Conservation (phyloP, 2,888 invertebrate genomes). For the Glaucopsyche alexis region DNA sequence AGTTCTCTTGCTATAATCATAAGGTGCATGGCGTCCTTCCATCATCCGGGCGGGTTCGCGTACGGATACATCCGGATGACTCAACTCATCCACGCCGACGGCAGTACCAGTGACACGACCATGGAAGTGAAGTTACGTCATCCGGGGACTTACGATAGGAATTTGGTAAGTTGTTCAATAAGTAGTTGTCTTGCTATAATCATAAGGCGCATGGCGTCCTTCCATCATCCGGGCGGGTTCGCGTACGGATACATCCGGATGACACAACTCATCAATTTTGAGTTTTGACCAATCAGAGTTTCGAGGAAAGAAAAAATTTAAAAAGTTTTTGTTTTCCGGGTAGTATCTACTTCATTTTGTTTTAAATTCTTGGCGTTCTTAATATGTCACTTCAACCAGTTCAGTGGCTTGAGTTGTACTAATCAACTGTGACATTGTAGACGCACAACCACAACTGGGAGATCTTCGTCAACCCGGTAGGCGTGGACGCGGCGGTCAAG, state of each 20-base stretch:
- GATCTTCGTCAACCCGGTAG: conserved; percentile 94
- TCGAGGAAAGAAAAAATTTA: too few relatives aligned
- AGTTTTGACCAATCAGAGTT: too few relatives aligned
- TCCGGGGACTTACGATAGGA: conserved; percentile 91
- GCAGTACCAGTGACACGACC: conserved; percentile 91
- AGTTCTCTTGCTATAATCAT: not conserved
- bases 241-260: conserved; percentile 92
- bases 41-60: conserved; percentile 83
- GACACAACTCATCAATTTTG: conserved; percentile 85
- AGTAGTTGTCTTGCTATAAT: not conserved
- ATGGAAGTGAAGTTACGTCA: conserved; percentile 95
- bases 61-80: conserved; percentile 92
- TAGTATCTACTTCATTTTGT: too few relatives aligned
- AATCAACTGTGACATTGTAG: conserved; percentile 55
- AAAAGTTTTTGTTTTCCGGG: too few relatives aligned
- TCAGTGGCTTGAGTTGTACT: too few relatives aligned
- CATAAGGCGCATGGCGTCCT: not conserved
- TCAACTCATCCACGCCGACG: conserved; percentile 91
- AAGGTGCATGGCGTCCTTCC: too few relatives aligned
- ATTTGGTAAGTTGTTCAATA: conserved; percentile 78
- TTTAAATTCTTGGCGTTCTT: too few relatives aligned
- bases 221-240: conserved; percentile 79
- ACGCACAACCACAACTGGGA: conserved; percentile 93
- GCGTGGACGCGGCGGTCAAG: conserved; percentile 92
- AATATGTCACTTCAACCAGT: too few relatives aligned